phyloP scores from a whole-genome alignment of 2,113 vertebrate genomes.

The Arizona elegans region DNA sequence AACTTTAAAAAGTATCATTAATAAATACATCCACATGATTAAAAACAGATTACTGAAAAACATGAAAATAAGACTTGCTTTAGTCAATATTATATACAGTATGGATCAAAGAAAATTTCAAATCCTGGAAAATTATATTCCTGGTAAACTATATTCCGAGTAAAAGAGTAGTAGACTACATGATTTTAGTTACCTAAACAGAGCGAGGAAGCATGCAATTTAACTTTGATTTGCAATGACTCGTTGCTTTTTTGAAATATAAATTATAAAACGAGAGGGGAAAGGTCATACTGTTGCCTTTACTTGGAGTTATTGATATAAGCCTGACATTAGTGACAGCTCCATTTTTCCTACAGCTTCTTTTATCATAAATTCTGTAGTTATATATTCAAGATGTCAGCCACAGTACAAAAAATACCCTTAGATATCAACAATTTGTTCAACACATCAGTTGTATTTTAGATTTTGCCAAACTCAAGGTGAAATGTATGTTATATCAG shows the following conservation, averaged over 20 bases:
- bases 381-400: slow-evolving; percentile 28
- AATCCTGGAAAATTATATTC: slow-evolving; percentile 15
- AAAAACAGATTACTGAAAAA: not conserved
- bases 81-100: slow-evolving; percentile 6
- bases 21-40: not conserved
- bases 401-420: slow-evolving; percentile 20
- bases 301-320: slow-evolving; percentile 35
- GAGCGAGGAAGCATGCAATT: slow-evolving; percentile 3
- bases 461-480: slow-evolving; percentile 19
- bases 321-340: slow-evolving; percentile 39
- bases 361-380: slow-evolving; percentile 54
- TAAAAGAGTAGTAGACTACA: slow-evolving; percentile 11
- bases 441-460: slow-evolving; percentile 7
- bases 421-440: slow-evolving; percentile 10
- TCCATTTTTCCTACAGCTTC: slow-evolving; percentile 53
- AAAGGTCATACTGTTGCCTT: slow-evolving; percentile 57
- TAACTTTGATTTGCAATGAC: slow-evolving; percentile 37
- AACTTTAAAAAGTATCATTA: not conserved
- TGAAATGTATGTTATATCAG: not conserved
- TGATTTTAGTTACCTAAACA: not conserved
- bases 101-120: not conserved
- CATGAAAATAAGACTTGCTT: not conserved
- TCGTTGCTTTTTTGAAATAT: slow-evolving; percentile 51
- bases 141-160: not conserved
- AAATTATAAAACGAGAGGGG: slow-evolving; percentile 55